Evolutionary conservation across 2,888 invertebrate species (phyloP).

Genomic region (Agrotis clavis): DNA sequence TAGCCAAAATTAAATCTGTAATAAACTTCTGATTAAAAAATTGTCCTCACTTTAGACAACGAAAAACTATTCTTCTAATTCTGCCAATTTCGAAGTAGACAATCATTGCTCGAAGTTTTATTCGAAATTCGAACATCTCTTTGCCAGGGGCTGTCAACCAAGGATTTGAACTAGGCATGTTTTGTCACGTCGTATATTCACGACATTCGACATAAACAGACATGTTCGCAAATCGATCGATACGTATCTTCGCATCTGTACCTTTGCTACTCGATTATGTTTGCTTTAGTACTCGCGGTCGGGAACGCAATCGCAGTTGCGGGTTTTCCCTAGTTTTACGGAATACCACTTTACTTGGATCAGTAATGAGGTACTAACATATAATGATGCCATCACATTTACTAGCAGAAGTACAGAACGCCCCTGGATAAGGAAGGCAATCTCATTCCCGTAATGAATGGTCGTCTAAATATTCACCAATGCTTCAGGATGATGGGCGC

Average conservation of each 20-base stretch:
- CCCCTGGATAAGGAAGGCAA: neutral
- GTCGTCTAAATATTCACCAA: no score
- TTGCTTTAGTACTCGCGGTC: slow-evolving; percentile 36
- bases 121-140: slow-evolving; percentile 12
- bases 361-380: slow-evolving; percentile 17
- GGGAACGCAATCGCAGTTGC: slow-evolving; percentile 43
- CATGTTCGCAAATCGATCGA: slow-evolving; percentile 49
- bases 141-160: slow-evolving; percentile 9
- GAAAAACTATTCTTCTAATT: neutral
- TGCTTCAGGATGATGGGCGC: no score
- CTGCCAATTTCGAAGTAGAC: neutral
- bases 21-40: neutral
- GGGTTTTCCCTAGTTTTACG: slow-evolving; percentile 42
- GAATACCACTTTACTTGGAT: slow-evolving; percentile 16
- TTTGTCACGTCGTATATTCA: slow-evolving; percentile 53
- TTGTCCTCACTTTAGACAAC: neutral
- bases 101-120: slow-evolving; percentile 27
- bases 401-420: neutral
- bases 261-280: slow-evolving; percentile 53
- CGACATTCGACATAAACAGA: slow-evolving; percentile 54
- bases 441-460: neutral
- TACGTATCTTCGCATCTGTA: slow-evolving; percentile 44
- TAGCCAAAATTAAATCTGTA: neutral
- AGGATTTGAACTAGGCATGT: slow-evolving; percentile 45
- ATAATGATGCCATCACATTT: neutral